phyloP scores from a whole-genome alignment of 2,888 invertebrate genomes.

The Lithophane leautieri region DNA sequence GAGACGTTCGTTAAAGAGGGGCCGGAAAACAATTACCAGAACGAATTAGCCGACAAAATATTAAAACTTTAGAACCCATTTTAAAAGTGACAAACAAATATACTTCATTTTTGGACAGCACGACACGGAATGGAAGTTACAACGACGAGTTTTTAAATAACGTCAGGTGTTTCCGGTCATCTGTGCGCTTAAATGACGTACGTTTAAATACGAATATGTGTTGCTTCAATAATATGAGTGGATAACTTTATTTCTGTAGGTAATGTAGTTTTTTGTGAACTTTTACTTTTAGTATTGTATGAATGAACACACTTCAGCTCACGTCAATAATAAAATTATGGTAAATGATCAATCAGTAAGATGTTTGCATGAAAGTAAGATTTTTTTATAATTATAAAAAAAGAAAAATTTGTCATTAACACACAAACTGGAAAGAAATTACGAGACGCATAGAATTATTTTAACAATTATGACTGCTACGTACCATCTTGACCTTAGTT shows the following conservation, averaged over 20 bases:
- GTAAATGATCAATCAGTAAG: background rate
- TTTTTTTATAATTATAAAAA: no score
- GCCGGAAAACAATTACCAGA: slow-evolving; percentile 59
- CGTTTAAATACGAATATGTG: slow-evolving; percentile 34
- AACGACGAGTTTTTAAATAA: slow-evolving; percentile 58
- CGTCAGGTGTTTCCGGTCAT: slow-evolving; percentile 63
- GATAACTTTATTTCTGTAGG: slow-evolving; percentile 31
- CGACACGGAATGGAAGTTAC: slow-evolving; percentile 57
- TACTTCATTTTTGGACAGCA: slow-evolving; percentile 63
- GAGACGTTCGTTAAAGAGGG: slow-evolving; percentile 31
- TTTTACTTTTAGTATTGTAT: slow-evolving; percentile 8
- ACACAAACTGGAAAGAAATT: no score
- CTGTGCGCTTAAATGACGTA: slow-evolving; percentile 53
- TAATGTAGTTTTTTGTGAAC: background rate
- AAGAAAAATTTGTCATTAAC: no score
- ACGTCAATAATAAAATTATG: background rate
- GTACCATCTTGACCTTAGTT: no score
- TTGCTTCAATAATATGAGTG: slow-evolving; percentile 14
- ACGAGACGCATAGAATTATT: no score
- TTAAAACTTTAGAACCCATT: slow-evolving; percentile 67
- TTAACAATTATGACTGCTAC: no score
- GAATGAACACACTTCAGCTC: background rate
- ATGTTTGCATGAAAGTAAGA: no score
- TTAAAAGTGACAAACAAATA: slow-evolving; percentile 73
- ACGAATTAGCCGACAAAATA: slow-evolving; percentile 67